Base-by-base conservation (phyloP, 2,113 vertebrate species). In the Ptychochromis oligacanthus region DNA sequence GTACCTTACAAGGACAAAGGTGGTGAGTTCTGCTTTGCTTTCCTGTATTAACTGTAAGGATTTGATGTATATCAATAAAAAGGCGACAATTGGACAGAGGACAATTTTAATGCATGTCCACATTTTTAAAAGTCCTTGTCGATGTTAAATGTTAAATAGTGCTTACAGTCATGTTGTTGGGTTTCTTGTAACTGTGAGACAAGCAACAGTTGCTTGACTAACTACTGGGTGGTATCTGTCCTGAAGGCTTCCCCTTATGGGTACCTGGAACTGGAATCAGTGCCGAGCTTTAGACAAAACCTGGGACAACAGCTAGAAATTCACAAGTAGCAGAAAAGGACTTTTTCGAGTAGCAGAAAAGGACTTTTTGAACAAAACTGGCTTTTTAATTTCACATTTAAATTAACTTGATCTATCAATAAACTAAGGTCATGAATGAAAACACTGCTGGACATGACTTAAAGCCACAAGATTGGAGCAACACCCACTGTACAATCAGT, bases 221-320 rank as follows among this genome's bases (percentile, higher is more conserved):
- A 52, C 24, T 38, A 52, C 65, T 52, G 65, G 40, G 3, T 49
- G 43, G 43, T 0, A 0, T 24, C 43, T 20, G 17, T 11, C 43
- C 65, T 0, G 24, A 70, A 31, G 2, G 6, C 12, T 70, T 70
- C 2, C 24, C 65, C 15, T 70, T 49, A 70, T 31, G 24, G 12
- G 43, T 49, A 0, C 65, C 17, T 52, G 20, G 2, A 72, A 52
- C 65, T 0, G 0, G 43, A 52, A 20, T 49, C 52, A 72, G 4
- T n/a, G 65, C 43, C 0, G 4, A 49, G 26, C 3, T 72, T 72
- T 52, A 52, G 17, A 26, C 65, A 72, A 13, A 52, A 72, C 28
- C 1, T 72, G 26, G 43, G 26, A 52, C 43, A 72, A 72, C 17
- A 72, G 0, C 7, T 70, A n/a, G n/a, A n/a, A n/a, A n/a, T n/a